phyloP scores from a whole-genome alignment of 2,113 vertebrate genomes.

The Mesoclemmys tuberculata region DNA sequence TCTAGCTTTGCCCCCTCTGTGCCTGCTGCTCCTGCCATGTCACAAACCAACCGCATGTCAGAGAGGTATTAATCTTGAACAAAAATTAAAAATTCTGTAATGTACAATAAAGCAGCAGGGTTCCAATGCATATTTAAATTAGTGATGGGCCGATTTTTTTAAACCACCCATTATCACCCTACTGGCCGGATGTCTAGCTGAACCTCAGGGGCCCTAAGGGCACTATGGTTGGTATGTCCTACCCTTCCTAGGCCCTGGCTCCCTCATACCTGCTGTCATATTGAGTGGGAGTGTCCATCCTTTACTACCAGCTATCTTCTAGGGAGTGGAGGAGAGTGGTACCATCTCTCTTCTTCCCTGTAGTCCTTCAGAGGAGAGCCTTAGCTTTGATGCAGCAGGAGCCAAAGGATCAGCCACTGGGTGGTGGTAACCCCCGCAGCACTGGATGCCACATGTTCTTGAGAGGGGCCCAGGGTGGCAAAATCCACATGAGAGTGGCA shows the following conservation, averaged over 20 bases:
- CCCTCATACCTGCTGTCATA: background rate
- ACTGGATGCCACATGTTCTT: background rate
- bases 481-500: background rate
- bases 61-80: background rate
- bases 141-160: rapidly evolving
- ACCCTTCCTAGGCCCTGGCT: background rate
- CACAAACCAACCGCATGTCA: background rate
- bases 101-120: background rate
- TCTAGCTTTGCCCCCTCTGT: background rate
- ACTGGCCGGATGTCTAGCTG: rapidly evolving
- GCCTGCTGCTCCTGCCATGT: rapidly evolving
- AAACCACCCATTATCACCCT: rapidly evolving
- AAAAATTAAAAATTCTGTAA: background rate
- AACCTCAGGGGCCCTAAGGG: background rate
- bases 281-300: background rate
- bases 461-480: background rate
- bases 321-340: background rate
- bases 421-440: background rate
- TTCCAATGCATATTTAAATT: rapidly evolving
- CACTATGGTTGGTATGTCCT: background rate
- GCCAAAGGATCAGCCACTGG: background rate
- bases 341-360: background rate
- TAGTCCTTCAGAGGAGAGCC: background rate
- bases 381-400: background rate
- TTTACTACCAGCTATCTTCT: background rate